Evolutionary conservation across 1,140 invertebrate genomes (phyloP), one percentile per base, ranked within the genome.

Genomic region (Phymorhynchus buccinoides): DNA sequence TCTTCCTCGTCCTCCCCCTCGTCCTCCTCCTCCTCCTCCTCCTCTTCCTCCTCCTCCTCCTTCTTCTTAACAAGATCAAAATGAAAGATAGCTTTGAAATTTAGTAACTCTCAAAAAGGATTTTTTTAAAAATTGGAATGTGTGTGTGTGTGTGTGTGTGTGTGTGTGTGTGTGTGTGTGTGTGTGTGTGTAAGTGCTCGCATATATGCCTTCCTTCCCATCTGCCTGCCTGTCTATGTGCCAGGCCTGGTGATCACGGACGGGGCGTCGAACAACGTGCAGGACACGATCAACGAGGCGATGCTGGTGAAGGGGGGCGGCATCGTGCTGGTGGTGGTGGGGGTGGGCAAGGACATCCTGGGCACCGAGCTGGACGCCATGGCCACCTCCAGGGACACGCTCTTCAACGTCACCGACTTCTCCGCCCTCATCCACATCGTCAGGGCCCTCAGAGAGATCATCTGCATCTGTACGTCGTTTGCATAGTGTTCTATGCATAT

Each of bases 161-260:
- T 75, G 71, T 75, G 71, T 75, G 71, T 75, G 71, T 75, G 71
- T 75, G 71, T 75, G 71, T 75, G 71, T 75, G 71, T 75, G 71
- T 75, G 71, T 75, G 71, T 75, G 71, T 75, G 71, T 75, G 71
- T 75, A 35, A 37, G 71, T 75, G 32, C 30, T 32, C 6, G 62
- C 4, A 30, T 66, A 27, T 7, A 22, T 7, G n/a, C n/a, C 4
- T 66, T 18, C 22, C 4, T 66, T 18, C 62, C 16, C n/a, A 4
- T 35, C 3, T 52, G 48, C 7, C 48, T 35, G 87, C 86, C 35
- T 89, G 86, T 32, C 89, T 88, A 73, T 89, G 90, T 68, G 4
- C 1, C 81, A 83, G 85, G 86, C 22, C 91, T 92, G 22, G 90
- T 92, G 30, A 91, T 91, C 78, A 92, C 91, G 1, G 90, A 92